phyloP scores from a whole-genome alignment of 2,888 invertebrate genomes.

The Tuta absoluta region DNA sequence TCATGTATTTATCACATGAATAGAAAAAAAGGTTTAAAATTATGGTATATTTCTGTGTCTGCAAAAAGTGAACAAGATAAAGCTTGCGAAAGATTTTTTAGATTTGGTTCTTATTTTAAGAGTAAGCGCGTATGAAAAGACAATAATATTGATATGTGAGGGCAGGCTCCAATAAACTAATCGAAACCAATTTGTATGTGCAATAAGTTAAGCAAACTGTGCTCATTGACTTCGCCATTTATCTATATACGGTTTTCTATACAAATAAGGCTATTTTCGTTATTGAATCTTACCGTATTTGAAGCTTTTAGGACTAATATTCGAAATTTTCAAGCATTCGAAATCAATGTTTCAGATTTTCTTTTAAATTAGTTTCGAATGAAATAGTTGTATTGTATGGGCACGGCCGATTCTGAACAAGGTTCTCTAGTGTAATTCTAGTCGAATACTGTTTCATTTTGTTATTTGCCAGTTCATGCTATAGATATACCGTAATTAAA shows the following conservation, averaged over 20 bases:
- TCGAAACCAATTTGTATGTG: constrained; percentile 38
- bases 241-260: constrained; percentile 60
- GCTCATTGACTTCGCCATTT: constrained; percentile 55
- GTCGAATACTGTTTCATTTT: constrained; percentile 69
- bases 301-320: constrained; percentile 65
- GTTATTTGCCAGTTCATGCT: constrained; percentile 80
- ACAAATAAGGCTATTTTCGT: constrained; percentile 42
- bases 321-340: constrained; percentile 60
- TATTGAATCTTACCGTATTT: constrained; percentile 46
- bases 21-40: background rate
- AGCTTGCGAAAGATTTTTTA: background rate
- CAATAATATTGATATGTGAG: constrained; percentile 15
- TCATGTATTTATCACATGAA: background rate
- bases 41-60: background rate
- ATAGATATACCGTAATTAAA: constrained; percentile 80
- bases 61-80: background rate
- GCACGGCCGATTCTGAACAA: constrained; percentile 67
- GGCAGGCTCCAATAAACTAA: constrained; percentile 21
- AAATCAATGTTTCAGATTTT: constrained; percentile 58
- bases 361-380: constrained; percentile 44
- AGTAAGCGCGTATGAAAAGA: constrained; percentile 14
- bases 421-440: constrained; percentile 76
- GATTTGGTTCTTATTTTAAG: constrained; percentile 12
- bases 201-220: constrained; percentile 49
- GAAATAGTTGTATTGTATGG: constrained; percentile 54